Evolutionary conservation across 2,888 invertebrate species (phyloP).

Genomic region (Drosophila aldrichi): DNA sequence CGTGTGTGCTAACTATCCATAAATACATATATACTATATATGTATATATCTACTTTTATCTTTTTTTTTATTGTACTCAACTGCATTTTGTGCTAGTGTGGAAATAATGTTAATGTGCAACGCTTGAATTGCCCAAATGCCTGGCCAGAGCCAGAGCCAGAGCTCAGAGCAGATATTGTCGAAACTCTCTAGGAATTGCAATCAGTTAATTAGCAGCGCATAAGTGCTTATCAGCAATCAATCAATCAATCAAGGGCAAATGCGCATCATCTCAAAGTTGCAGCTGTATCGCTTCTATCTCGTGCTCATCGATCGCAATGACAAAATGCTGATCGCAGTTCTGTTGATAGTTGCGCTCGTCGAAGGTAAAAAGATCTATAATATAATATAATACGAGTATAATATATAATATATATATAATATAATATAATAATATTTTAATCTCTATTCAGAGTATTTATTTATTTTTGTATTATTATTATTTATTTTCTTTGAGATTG

Average conservation of each 20-base stretch:
- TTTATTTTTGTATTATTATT: neutral
- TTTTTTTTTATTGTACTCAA: constrained; percentile 29
- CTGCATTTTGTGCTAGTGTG: constrained; percentile 29
- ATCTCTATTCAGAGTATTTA: neutral
- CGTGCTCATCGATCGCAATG: constrained; percentile 72
- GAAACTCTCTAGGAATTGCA: constrained; percentile 25
- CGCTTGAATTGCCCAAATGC: constrained; percentile 27
- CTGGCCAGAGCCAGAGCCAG: constrained; percentile 1
- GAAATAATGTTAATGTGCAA: constrained; percentile 10
- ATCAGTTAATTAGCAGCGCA: neutral
- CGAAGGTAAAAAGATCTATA: constrained; percentile 80
- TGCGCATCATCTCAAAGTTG: constrained; percentile 60
- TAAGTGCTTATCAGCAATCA: neutral
- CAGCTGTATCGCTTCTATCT: constrained; percentile 61
- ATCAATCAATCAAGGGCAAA: constrained; percentile 33
- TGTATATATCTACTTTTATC: neutral
- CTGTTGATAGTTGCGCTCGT: constrained; percentile 75
- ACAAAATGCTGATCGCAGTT: constrained; percentile 81
- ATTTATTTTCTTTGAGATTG: neutral
- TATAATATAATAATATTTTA: no score
- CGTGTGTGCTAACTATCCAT: constrained; percentile 5
- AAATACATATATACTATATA: neutral
- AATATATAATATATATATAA: no score
- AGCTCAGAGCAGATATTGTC: constrained; percentile 24
- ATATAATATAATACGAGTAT: no score